A percentile compares a stretch with the other conserved stretches of the same genome.
phyloP scores from a whole-genome alignment of 2,113 vertebrate species.

The Rhipidura dahli region DNA sequence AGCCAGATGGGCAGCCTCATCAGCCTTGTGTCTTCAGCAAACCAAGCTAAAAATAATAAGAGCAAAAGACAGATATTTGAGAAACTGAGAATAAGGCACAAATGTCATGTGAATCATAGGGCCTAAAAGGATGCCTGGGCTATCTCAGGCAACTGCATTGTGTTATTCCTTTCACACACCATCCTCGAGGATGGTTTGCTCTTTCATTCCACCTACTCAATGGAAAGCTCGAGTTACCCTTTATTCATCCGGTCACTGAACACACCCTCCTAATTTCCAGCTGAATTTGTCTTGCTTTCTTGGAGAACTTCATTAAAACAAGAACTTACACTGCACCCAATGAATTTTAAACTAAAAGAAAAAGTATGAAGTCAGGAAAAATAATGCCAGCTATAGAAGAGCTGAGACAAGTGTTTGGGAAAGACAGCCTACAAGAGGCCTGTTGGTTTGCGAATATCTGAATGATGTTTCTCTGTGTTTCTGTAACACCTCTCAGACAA shows the following conservation, averaged over 20 bases:
- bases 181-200: constrained; percentile 18
- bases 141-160: background rate
- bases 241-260: background rate
- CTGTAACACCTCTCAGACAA: background rate
- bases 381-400: background rate
- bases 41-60: constrained; percentile 13
- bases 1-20: background rate
- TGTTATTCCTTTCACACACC: background rate
- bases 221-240: background rate
- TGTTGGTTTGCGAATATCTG: background rate
- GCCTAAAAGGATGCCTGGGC: background rate
- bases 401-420: background rate
- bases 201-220: background rate
- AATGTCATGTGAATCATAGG: constrained; percentile 42
- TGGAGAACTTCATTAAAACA: background rate
- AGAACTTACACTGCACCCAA: background rate
- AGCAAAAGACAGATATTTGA: background rate
- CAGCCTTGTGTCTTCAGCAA: background rate
- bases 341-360: background rate
- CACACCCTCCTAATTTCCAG: background rate
- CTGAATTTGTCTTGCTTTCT: background rate
- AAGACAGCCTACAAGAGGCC: background rate
- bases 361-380: background rate
- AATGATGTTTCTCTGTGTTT: background rate
- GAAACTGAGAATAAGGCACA: constrained; percentile 12